Evolutionary conservation across 1,140 invertebrate genomes (phyloP), one percentile per base, ranked within the genome.

Genomic region (fruit fly (Drosophila melanogaster)): DNA sequence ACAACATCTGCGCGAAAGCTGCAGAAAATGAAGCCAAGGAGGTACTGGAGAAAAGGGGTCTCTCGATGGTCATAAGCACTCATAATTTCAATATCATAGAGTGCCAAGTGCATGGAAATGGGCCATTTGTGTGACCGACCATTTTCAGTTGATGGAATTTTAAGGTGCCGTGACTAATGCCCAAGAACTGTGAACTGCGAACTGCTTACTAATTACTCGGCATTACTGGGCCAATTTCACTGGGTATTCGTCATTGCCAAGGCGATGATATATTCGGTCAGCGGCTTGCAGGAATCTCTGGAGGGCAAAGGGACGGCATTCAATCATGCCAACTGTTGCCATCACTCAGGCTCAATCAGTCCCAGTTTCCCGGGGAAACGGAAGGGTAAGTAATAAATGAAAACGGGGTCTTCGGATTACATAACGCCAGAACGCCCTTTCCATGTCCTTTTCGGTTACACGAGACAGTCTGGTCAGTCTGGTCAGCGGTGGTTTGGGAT

Each of bases 311-410:
- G n/a, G n/a, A 59, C 41, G 22, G 40, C 77, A 72, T 66, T 87
- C 84, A 87, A 87, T 87, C 84, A 84, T 83, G 84, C 79, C 84
- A 89, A 89, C 84, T 89, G 84, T 89, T 89, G 84, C 84, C 79
- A 89, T 89, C 79, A 66, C 70, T 89, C 83, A 77, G 53, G 56
- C 59, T 83, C 84, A 72, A 79, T 83, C 62, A 87, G 73, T 69
- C 35, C 35, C 49, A 61, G 74, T 59, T 53, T 62, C 62, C 61
- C 57, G 62, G 46, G 47, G 57, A 47, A 54, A 75, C 67, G 53
- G 66, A 77, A 77, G 81, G 77, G 59, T 72, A 73, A 64, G 77
- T 71, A 76, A 81, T 77, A 71, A 81, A 71, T 61, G 58, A 61
- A 67, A 77, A 69, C 35, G 66, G 56, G 35, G 35, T 65, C 77